These are phyloP conservation scores for Eristalis tenax DNA, from an alignment of 2,888 invertebrate species.

Conservation along the genomic window DNA sequence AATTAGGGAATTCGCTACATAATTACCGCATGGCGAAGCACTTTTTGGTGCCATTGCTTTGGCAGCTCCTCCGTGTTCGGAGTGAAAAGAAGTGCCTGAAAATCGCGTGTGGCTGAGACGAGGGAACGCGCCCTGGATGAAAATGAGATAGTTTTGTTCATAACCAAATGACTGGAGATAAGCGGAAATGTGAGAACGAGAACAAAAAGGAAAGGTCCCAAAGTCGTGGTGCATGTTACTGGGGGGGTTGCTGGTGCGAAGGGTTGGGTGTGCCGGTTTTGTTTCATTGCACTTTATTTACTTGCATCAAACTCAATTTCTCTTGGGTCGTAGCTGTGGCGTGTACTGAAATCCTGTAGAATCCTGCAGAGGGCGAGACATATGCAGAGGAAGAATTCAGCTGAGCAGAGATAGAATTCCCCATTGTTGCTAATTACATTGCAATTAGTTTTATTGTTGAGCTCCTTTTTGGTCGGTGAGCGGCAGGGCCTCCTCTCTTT, in stretches of 20 bases:
- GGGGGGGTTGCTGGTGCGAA: neutral
- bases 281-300: constrained; percentile 53
- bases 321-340: constrained; percentile 18
- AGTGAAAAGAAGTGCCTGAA: neutral
- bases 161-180: constrained; percentile 32
- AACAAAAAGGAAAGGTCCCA: neutral
- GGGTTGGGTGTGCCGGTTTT: too few relatives aligned
- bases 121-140: neutral
- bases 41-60: constrained; percentile 18
- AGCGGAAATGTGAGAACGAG: neutral
- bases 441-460: constrained; percentile 55
- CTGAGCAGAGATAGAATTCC: constrained; percentile 18
- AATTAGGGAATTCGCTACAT: constrained; percentile 57
- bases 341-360: neutral
- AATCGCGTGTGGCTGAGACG: neutral
- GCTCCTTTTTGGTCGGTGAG: constrained; percentile 22
- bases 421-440: constrained; percentile 52
- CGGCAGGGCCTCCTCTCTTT: neutral
- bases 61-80: constrained; percentile 1
- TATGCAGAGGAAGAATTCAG: neutral
- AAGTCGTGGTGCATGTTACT: neutral
- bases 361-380: neutral
- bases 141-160: constrained; percentile 14
- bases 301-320: constrained; percentile 39
- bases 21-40: constrained; percentile 45